Percentiles rank a stretch among this genome's conserved stretches.
phyloP scores from a whole-genome alignment of 2,797 vertebrate species.

The Takifugu rubripes region DNA sequence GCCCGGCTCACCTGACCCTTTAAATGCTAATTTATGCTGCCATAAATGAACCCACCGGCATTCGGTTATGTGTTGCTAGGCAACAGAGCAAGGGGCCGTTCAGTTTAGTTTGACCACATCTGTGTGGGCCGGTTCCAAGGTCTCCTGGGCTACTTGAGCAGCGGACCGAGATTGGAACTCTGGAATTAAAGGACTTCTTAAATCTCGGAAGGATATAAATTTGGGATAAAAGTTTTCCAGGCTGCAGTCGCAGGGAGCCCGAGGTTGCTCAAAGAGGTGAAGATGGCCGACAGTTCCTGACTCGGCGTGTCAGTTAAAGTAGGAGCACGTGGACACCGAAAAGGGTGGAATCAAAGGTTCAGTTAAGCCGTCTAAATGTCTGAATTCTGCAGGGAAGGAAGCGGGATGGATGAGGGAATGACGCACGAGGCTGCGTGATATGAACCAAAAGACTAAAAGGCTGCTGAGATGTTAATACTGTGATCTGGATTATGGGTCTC shows the following conservation, averaged over 20 bases:
- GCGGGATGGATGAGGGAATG: not conserved
- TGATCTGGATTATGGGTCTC: too few species aligned
- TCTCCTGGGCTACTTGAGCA: conserved; percentile 3
- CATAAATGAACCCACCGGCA: conserved; percentile 37
- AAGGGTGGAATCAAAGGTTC: conserved; percentile 9
- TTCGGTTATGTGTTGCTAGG: conserved; percentile 65
- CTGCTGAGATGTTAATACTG: too few species aligned
- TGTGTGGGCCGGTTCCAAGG: conserved; percentile 15
- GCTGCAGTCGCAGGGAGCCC: not conserved
- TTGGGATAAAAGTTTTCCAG: not conserved
- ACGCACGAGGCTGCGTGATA: not conserved
- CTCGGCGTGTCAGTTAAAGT: conserved; percentile 17
- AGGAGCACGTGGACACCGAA: conserved; percentile 12
- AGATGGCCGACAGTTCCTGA: conserved; percentile 11
- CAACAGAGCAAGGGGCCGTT: conserved; percentile 45
- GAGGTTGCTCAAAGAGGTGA: not conserved
- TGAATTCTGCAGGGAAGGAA: conserved; percentile 2
- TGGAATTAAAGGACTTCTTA: not conserved
- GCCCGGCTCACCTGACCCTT: conserved; percentile 23
- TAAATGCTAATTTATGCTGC: conserved; percentile 48
- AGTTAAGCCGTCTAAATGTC: not conserved
- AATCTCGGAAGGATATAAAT: not conserved
- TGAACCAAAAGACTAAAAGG: not conserved
- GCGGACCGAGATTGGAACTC: not conserved
- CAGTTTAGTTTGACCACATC: conserved; percentile 22